Conservation (phyloP, 2,113 vertebrate genomes). For the Malurus alboscapulatus region DNA sequence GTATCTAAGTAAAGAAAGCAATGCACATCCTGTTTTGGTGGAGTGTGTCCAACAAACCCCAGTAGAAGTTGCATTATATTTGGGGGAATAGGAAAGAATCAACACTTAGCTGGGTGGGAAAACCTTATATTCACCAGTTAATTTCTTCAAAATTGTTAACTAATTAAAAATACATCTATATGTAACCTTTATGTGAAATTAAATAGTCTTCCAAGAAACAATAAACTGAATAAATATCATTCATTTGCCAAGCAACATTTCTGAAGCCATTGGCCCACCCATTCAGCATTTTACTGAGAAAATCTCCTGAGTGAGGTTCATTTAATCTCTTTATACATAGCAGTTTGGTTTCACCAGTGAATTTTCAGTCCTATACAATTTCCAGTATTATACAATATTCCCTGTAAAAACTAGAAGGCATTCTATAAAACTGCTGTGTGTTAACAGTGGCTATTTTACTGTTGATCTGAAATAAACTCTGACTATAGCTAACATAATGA, state of each 20-base stretch:
- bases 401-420: neutral
- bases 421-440: neutral
- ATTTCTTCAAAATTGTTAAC: neutral
- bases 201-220: neutral
- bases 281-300: neutral
- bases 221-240: neutral
- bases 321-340: neutral
- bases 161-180: neutral
- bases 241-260: neutral
- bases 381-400: neutral
- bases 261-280: neutral
- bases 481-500: neutral
- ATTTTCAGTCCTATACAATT: neutral
- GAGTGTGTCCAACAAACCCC: neutral
- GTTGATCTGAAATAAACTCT: neutral
- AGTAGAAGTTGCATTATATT: neutral
- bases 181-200: neutral
- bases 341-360: neutral
- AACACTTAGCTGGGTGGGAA: neutral
- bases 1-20: neutral
- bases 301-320: rapidly evolving
- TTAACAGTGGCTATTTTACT: neutral
- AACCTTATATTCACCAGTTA: neutral
- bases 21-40: neutral
- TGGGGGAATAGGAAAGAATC: neutral